phyloP scores from a whole-genome alignment of 2,113 vertebrate species.

The Harpagus bidentatus region DNA sequence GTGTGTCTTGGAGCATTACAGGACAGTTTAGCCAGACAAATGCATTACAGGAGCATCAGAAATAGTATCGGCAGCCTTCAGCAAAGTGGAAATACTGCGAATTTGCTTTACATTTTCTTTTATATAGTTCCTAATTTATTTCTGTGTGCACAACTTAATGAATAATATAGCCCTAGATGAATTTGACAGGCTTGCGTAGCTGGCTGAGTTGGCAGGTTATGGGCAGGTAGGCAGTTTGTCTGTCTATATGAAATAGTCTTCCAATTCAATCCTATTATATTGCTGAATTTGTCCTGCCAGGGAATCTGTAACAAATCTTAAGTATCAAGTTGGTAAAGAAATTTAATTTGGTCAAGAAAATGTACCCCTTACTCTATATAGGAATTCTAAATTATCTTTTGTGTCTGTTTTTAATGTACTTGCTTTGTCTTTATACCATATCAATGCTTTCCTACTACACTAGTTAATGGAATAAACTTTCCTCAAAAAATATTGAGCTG shows the following conservation, averaged over 20 bases:
- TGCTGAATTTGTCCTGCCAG: not conserved
- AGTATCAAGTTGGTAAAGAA: not conserved
- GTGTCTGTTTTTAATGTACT: not conserved
- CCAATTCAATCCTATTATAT: not conserved
- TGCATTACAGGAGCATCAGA: not conserved
- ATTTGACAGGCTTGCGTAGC: not conserved
- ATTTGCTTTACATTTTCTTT: not conserved
- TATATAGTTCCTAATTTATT: not conserved
- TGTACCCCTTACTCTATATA: not conserved
- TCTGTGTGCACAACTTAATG: not conserved
- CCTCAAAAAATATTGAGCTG: not conserved
- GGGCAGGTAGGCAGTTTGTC: not conserved
- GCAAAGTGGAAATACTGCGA: not conserved
- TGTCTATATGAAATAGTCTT: not conserved
- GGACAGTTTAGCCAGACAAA: not conserved
- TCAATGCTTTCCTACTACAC: accelerated
- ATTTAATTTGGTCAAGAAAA: not conserved
- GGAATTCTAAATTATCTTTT: not conserved
- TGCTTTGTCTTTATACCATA: not conserved
- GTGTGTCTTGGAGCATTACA: not conserved
- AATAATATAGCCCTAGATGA: not conserved
- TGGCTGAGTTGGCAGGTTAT: not conserved
- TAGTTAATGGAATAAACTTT: not conserved
- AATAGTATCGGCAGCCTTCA: not conserved
- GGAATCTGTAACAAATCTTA: not conserved